A percentile compares a stretch with the other conserved stretches of the same genome.
Evolutionary conservation across 2,113 vertebrate genomes (phyloP).

Genomic region (Daubentonia madagascariensis): DNA sequence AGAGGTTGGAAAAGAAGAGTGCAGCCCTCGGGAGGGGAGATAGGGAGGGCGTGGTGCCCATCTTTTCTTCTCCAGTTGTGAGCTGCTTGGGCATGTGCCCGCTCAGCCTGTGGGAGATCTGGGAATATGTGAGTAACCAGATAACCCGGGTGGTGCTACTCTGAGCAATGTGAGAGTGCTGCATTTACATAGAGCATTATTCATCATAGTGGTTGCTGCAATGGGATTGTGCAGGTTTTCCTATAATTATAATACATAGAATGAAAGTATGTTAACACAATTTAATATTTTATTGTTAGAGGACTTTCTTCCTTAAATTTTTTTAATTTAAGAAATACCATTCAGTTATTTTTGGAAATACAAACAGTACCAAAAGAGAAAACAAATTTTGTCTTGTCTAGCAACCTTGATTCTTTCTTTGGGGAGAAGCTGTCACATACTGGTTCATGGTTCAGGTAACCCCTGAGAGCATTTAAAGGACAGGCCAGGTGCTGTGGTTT

Average conservation of each 20-base stretch:
- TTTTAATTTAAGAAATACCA: background rate
- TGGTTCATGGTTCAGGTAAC: background rate
- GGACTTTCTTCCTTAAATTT: background rate
- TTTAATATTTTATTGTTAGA: background rate
- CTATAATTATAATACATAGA: background rate
- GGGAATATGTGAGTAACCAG: background rate
- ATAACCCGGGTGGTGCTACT: fast-evolving
- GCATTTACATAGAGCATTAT: background rate
- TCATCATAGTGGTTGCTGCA: fast-evolving
- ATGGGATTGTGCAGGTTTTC: background rate
- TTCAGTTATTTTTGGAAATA: background rate
- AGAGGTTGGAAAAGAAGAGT: background rate
- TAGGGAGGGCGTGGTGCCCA: background rate
- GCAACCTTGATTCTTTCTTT: background rate
- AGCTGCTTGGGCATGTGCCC: background rate
- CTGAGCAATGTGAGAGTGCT: background rate
- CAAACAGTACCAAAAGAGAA: background rate
- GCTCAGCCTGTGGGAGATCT: background rate
- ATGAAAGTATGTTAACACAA: background rate
- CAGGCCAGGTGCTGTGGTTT: too few species aligned
- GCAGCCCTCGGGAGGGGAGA: too few species aligned
- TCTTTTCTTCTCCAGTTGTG: background rate
- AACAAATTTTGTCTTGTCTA: background rate
- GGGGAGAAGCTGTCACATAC: background rate
- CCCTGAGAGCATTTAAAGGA: background rate